Percentiles rank a stretch among this genome's conserved stretches.
These are phyloP conservation scores for Nesoenas mayeri DNA, from an alignment of 2,113 vertebrate species.

Conservation along the genomic window DNA sequence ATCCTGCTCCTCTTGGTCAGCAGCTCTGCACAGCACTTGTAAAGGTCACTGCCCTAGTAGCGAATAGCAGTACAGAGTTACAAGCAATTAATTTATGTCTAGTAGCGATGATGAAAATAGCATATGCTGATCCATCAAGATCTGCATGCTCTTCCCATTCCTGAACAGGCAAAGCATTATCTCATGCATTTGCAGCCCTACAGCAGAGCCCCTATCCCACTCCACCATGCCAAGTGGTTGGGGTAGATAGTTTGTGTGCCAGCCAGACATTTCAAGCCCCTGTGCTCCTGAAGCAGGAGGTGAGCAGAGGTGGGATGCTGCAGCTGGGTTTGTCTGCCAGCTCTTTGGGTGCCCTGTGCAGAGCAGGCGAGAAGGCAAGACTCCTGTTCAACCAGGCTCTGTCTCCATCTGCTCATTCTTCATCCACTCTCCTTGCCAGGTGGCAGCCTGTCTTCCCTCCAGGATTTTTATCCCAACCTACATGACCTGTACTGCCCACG, in stretches of 20 bases:
- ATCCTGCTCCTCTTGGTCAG: neutral
- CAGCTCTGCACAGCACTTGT: neutral
- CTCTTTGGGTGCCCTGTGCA: neutral
- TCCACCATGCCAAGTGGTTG: neutral
- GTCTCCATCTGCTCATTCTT: neutral
- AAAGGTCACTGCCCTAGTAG: neutral
- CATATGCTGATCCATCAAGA: neutral
- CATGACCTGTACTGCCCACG: accelerated
- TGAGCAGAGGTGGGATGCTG: neutral
- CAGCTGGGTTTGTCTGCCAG: neutral
- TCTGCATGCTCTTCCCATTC: neutral
- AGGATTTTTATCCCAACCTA: neutral
- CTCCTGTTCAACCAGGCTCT: neutral
- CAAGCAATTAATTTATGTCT: neutral
- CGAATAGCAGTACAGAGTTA: neutral
- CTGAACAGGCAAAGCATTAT: neutral
- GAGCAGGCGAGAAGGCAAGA: neutral
- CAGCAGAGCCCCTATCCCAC: neutral
- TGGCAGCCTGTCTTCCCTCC: neutral
- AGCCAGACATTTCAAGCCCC: neutral
- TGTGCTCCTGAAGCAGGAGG: neutral
- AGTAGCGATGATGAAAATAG: neutral
- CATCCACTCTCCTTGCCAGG: neutral
- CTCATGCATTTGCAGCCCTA: neutral
- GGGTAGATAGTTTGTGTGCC: accelerated